Evolutionary conservation across 1,140 invertebrate genomes (phyloP), one percentile per base, ranked within the genome.

Genomic region (Aradophagus sp.): DNA sequence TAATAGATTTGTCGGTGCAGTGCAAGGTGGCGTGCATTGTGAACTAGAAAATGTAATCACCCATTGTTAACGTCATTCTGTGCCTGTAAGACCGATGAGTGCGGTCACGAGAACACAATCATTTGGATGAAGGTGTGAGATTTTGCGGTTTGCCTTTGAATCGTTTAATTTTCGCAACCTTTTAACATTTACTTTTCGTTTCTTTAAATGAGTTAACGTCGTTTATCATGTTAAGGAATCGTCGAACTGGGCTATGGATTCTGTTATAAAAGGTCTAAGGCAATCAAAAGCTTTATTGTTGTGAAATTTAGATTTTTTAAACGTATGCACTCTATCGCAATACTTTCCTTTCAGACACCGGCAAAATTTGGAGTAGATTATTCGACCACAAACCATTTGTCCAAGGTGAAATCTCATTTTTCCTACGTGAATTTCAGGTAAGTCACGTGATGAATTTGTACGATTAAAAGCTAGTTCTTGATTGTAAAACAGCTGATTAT

Each of bases 321-420:
- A 5, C 4, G 8, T 8, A 5, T 23, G 20, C 4, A 23, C 8
- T 23, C 8, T 5, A 23, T 23, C 20, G 20, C 20, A n/a, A n/a
- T n/a, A n/a, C n/a, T 45, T 17, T 65, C 70, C 70, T 55, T 61
- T 32, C 56, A 96, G 94, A 94, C 88, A 89, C 91, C 74, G 89
- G 90, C 53, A 92, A 93, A 84, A 90, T 95, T 83, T 94, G 93
- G 90, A 89, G 88, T 68, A 88, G 93, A 80, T 86, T 95, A 56
- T 94, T 95, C 87, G 93, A 95, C 82, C 93, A 95, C 78, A 88
- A 91, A 52, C 92, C 92, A 13, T 94, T 95, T 83, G 79, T 95
- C 35, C 91, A 90, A 84, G 93, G 93, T 48, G 94, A 95, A 89
- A 91, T 95, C 59, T 91, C 91, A 72, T 91, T 89, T 85, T 92